phyloP scores from a whole-genome alignment of 2,113 vertebrate species.

The Corythoichthys intestinalis region DNA sequence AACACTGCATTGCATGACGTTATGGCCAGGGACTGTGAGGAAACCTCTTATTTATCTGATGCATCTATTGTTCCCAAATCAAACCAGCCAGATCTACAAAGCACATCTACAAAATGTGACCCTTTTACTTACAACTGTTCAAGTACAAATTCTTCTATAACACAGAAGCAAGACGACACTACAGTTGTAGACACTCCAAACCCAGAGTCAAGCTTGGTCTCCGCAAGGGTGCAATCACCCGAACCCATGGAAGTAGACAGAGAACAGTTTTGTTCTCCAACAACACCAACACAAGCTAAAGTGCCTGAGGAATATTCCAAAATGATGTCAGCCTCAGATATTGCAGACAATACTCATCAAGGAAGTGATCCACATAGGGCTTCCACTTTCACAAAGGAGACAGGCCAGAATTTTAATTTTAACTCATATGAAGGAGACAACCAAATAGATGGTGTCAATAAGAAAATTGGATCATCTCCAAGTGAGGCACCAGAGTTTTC shows the following conservation, averaged over 20 bases:
- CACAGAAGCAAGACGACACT: slow-evolving; percentile 53
- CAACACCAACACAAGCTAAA: slow-evolving; percentile 58
- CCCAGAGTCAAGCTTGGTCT: slow-evolving; percentile 33
- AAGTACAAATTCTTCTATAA: slow-evolving; percentile 33
- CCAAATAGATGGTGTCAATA: slow-evolving; percentile 37
- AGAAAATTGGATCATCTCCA: slow-evolving; percentile 33
- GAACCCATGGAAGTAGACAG: slow-evolving; percentile 55
- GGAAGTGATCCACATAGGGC: slow-evolving; percentile 57
- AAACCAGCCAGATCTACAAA: slow-evolving; percentile 67
- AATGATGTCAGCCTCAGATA: slow-evolving; percentile 25
- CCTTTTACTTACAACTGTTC: slow-evolving; percentile 44
- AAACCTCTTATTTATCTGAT: slow-evolving; percentile 43
- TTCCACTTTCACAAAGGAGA: slow-evolving; percentile 67
- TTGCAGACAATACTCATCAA: slow-evolving; percentile 45
- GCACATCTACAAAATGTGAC: slow-evolving; percentile 49
- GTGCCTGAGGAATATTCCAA: slow-evolving; percentile 45
- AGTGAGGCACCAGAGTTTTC: slow-evolving; percentile 53
- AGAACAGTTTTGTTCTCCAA: slow-evolving; percentile 25
- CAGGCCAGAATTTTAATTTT: slow-evolving; percentile 58
- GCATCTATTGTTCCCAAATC: slow-evolving; percentile 44
- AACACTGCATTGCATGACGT: slow-evolving; percentile 22
- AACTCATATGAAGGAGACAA: slow-evolving; percentile 57
- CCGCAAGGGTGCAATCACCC: slow-evolving; percentile 37
- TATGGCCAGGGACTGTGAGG: slow-evolving; percentile 34
- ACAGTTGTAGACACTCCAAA: slow-evolving; percentile 17